Conservation (phyloP, 1,140 invertebrate genomes). For the Euglossa dilemma region DNA sequence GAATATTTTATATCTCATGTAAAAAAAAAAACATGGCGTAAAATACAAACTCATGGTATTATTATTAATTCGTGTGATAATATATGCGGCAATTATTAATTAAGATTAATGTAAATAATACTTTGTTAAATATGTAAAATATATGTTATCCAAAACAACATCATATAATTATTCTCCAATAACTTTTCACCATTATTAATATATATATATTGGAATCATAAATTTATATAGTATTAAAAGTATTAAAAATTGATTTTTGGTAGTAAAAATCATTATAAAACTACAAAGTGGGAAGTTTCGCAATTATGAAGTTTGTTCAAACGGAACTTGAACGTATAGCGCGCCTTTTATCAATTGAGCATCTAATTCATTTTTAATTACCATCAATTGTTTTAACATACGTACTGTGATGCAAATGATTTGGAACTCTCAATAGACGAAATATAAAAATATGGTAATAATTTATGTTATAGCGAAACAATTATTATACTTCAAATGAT, state of each 20-base stretch:
- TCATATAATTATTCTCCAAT: not conserved
- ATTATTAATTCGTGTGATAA: not conserved
- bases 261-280: not conserved
- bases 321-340: not conserved
- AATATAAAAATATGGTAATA: not conserved
- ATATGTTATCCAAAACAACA: not conserved
- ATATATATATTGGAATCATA: not conserved
- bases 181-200: not conserved
- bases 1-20: not conserved
- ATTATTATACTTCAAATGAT: not conserved
- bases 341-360: constrained; percentile 43
- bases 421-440: not conserved
- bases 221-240: not conserved
- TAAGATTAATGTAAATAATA: constrained; percentile 47
- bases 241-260: not conserved
- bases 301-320: not conserved
- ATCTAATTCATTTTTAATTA: not conserved
- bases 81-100: constrained; percentile 34
- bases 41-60: constrained; percentile 23
- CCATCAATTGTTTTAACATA: not conserved
- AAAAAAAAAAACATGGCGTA: not conserved
- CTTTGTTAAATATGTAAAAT: constrained; percentile 34
- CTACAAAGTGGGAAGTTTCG: constrained; percentile 24
- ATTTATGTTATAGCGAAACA: not conserved
- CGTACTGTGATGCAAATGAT: not conserved